A percentile compares a stretch with the other conserved stretches of the same genome.
These are phyloP conservation scores for Arctocebus calabarensis DNA, from an alignment of 2,797 vertebrate genomes.

Conservation along the genomic window DNA sequence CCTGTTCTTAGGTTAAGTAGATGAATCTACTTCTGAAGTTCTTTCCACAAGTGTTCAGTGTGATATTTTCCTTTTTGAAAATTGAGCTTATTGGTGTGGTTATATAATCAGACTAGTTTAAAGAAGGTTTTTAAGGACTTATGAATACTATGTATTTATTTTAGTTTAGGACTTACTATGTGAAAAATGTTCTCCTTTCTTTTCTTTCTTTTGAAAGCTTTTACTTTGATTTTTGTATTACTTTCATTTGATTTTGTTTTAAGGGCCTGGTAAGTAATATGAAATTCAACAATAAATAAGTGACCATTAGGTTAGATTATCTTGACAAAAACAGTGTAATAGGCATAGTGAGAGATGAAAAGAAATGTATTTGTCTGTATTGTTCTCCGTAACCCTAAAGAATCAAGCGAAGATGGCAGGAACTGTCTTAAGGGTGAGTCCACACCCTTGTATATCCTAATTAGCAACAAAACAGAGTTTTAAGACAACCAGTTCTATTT, in stretches of 20 bases:
- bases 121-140: conserved; percentile 62
- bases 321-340: not conserved
- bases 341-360: conserved; percentile 13
- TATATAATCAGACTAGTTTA: conserved; percentile 66
- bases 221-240: not conserved
- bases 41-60: conserved; percentile 20
- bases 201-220: conserved; percentile 45
- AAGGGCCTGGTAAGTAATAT: not conserved
- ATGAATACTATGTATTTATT: conserved; percentile 70
- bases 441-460: not conserved
- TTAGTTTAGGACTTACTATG: conserved; percentile 67
- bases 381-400: not conserved
- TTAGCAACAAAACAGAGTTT: not conserved
- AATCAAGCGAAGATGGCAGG: not conserved
- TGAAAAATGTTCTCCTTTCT: conserved; percentile 32
- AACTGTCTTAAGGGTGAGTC: not conserved
- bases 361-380: not conserved
- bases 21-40: not conserved
- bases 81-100: conserved; percentile 70
- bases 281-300: not conserved
- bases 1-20: conserved; percentile 69
- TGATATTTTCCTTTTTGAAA: conserved; percentile 72
- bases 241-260: conserved; percentile 16
- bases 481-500: not conserved
- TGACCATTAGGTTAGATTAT: not conserved